Base-by-base conservation (phyloP, 2,797 vertebrate genomes). In the Poeciliopsis gracilis region DNA sequence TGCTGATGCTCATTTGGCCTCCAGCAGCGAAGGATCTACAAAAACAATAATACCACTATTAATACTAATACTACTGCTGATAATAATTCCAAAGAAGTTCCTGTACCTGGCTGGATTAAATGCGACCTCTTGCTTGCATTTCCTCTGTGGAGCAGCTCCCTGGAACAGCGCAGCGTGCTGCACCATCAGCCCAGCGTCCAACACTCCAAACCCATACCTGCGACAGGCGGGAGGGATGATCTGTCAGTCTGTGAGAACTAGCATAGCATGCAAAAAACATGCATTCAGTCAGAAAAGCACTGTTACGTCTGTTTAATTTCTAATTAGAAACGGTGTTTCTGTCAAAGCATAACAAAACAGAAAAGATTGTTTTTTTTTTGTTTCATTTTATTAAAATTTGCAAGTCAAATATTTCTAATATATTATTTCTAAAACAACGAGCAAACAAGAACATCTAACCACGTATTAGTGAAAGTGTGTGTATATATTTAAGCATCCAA, bases 121-220 rank as follows among this genome's bases (percentile, higher is more conserved):
- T n/a, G 49, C 67, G 46, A 91, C 57, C 7, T 87, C 71, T 46
- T 91, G 75, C 18, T 49, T 84, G 84, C 94, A 94, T 45, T n/a
- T 89, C 81, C 85, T 89, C 75, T 91, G 93, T 8, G 83, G 81
- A 38, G 49, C 25, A 71, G 85, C 81, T 3, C 73, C 59, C 46
- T 82, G 49, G 72, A 94, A 91, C 46, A 15, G 72, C 4, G 88
- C 11, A 2, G 92, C 91, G 78, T 93, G 91, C 84, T 95, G 91
- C 47, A 95, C 92, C 90, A 95, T 91, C 82, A 94, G 84, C 57
- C 81, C 94, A 25, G 90, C 93, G 75, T 94, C 92, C 79, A 95
- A 77, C 75, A 95, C 49, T 66, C 93, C 93, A 81, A 94, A 95
- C 47, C 92, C 93, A 71, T 88, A 93, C 77, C 92, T 94, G 88